These are phyloP conservation scores for Mirza zaza DNA, from an alignment of 2,113 vertebrate species.

Conservation along the genomic window DNA sequence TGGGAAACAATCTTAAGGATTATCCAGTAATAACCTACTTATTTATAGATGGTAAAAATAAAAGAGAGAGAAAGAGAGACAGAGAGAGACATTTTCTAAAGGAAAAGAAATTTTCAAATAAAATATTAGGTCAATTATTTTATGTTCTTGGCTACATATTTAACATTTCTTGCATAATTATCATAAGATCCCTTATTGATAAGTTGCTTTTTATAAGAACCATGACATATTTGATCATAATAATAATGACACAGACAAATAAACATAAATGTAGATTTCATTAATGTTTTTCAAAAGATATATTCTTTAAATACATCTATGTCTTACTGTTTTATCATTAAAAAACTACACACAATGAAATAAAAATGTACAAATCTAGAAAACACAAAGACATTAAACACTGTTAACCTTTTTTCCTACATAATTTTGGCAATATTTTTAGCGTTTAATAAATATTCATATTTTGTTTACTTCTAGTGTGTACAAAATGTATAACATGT, in stretches of 20 bases:
- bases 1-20: not conserved
- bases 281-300: not conserved
- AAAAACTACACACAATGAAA: not conserved
- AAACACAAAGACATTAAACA: not conserved
- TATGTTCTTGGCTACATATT: not conserved
- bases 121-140: not conserved
- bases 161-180: not conserved
- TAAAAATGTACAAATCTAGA: not conserved
- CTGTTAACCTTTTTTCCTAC: not conserved
- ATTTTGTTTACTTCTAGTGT: not conserved
- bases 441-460: not conserved
- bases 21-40: fast-evolving
- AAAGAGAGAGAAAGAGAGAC: not conserved
- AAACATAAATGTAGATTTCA: not conserved
- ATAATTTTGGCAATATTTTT: not conserved
- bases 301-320: not conserved
- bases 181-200: not conserved
- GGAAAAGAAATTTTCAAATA: not conserved
- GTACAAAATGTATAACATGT: not conserved
- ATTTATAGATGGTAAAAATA: not conserved
- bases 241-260: not conserved
- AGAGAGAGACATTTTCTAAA: not conserved
- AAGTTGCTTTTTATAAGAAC: not conserved
- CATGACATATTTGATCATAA: not conserved
- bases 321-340: not conserved